Evolutionary conservation across 2,113 vertebrate species (phyloP).

Genomic region (Otocyon megalotis): DNA sequence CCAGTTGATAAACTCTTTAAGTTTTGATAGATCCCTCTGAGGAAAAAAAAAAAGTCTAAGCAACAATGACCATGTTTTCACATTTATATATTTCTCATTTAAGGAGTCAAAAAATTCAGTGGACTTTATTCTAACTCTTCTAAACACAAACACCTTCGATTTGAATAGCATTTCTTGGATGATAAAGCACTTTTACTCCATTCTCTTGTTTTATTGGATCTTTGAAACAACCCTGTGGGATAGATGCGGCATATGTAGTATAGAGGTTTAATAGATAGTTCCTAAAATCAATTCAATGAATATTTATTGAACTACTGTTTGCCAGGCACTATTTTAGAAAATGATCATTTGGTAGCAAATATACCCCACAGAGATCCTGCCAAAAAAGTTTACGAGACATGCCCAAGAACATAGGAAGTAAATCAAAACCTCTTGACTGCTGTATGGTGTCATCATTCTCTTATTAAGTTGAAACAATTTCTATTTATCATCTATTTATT

Average conservation of each 20-base stretch:
- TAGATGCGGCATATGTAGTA: neutral
- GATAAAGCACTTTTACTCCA: neutral
- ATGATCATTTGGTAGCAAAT: neutral
- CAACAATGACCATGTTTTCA: neutral
- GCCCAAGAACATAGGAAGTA: neutral
- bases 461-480: neutral
- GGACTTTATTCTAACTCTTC: neutral
- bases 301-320: constrained; percentile 46
- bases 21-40: neutral
- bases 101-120: neutral
- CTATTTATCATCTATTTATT: too few species aligned
- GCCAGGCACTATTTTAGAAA: neutral
- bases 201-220: neutral
- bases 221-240: neutral
- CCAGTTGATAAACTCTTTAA: neutral
- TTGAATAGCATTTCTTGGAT: neutral
- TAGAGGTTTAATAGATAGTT: neutral
- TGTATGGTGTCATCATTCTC: neutral
- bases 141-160: neutral
- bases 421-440: neutral
- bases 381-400: neutral
- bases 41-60: neutral
- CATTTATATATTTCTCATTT: neutral
- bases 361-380: neutral
- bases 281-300: neutral